Evolutionary conservation across 2,888 invertebrate genomes (phyloP), one percentile per base, ranked within the genome.

Genomic region (Apamea anceps): DNA sequence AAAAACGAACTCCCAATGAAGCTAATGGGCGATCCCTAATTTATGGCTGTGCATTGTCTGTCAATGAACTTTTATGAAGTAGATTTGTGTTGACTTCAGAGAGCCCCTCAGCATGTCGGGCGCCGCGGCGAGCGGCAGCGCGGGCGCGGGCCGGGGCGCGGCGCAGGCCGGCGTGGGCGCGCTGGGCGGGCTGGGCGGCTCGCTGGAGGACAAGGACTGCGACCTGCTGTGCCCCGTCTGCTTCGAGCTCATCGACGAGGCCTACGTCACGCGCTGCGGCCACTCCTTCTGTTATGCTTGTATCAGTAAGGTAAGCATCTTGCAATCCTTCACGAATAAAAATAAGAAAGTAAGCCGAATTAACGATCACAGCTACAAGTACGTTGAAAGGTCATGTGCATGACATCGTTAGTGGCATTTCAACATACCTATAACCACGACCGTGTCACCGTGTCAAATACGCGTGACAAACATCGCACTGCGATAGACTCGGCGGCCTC

Each of bases 211-310:
- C 90, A 98, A 98, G 94, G 98, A 97, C 92, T 97, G 97, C 88
- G 98, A 98, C 92, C 92, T 95, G 72, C 92, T 94, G 57, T 94
- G 99, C 93, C 98, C 99, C 0, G 98, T 99, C 75, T 99, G 99
- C 95, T 98, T 99, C 95, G 98, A 99, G 94, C 96, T 98, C 72
- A 98, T 99, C 82, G 98, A 98, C 88, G 99, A 99, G 94, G 99
- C 99, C 0, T 98, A 99, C 94, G 99, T 99, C 91, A 99, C 99
- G 0, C 98, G 98, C 88, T 99, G 99, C 95, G 99, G 99, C 0
- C 99, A 99, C 94, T 99, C 99, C 2, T 99, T 99, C 96, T 99
- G 99, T 95, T 98, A 98, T 92, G 97, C 97, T 32, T 99, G 99
- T 94, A 98, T 99, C 90, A 90, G 91, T 74, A 99, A 99, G 96